These are phyloP conservation scores for Anthonomus grandis DNA, from an alignment of 1,140 invertebrate genomes.

Conservation along the genomic window DNA sequence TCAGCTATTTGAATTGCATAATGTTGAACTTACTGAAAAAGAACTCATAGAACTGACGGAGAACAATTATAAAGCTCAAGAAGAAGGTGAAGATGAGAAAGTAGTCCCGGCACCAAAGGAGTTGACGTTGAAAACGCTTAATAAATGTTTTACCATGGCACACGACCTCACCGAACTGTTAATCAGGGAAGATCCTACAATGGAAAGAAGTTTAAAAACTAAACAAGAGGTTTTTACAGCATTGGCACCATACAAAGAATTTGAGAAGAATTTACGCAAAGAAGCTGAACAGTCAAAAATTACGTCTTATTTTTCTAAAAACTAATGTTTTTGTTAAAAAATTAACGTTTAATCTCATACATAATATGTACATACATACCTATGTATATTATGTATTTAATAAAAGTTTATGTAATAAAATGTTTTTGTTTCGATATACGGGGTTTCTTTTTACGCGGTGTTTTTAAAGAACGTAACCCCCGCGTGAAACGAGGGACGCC, in stretches of 20 bases:
- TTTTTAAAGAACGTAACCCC: too few species aligned
- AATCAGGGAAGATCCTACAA: slow-evolving; percentile 13
- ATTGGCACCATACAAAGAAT: too few species aligned
- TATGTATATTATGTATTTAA: neutral
- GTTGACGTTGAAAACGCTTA: slow-evolving; percentile 7
- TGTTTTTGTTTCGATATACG: neutral
- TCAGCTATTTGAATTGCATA: slow-evolving; percentile 10
- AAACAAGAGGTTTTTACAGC: slow-evolving; percentile 48
- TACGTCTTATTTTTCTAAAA: neutral
- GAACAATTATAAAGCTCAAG: slow-evolving; percentile 7
- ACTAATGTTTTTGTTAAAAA: neutral
- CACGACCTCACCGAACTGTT: slow-evolving; percentile 6
- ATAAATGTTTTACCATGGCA: too few species aligned
- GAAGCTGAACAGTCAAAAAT: neutral
- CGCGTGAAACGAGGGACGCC: neutral
- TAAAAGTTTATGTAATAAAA: neutral
- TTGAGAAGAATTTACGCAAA: too few species aligned
- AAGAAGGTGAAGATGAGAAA: neutral
- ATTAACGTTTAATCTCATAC: neutral
- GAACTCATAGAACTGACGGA: slow-evolving; percentile 11
- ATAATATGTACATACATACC: neutral
- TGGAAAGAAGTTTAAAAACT: slow-evolving; percentile 33
- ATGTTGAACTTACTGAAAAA: slow-evolving; percentile 16
- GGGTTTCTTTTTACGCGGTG: too few species aligned
- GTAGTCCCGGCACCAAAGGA: neutral